These are phyloP conservation scores for Tyrannus savana DNA, from an alignment of 2,113 vertebrate genomes.

Conservation along the genomic window DNA sequence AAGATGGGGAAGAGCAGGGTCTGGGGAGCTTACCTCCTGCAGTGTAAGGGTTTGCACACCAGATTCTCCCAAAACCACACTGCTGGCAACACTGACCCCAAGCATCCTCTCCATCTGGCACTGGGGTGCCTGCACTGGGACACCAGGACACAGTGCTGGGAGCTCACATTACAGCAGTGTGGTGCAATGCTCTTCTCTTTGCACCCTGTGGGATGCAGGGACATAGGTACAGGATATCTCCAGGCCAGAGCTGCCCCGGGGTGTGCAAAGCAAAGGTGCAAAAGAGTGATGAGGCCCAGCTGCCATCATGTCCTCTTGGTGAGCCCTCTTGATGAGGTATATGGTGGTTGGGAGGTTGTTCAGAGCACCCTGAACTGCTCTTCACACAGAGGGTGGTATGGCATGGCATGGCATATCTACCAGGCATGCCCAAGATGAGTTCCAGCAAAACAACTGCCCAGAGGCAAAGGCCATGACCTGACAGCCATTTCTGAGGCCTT, in stretches of 20 bases:
- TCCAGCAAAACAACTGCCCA: accelerated
- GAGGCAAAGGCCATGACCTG: background rate
- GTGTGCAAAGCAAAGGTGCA: background rate
- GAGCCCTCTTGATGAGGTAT: accelerated
- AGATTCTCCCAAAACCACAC: background rate
- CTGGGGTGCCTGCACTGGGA: accelerated
- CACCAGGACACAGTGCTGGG: accelerated
- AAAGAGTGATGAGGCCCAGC: background rate
- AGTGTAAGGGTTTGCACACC: accelerated
- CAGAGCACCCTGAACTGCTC: background rate
- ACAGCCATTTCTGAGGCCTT: background rate
- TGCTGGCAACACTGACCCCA: background rate
- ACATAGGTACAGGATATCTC: accelerated
- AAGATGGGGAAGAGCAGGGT: background rate
- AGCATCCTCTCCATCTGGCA: accelerated
- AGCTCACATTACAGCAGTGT: accelerated
- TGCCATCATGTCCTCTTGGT: accelerated
- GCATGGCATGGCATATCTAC: background rate
- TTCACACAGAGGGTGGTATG: accelerated
- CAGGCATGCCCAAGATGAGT: background rate
- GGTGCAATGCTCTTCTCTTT: accelerated
- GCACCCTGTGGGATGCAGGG: background rate
- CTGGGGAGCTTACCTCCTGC: accelerated
- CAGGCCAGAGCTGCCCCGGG: background rate
- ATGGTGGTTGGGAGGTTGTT: background rate